These are phyloP conservation scores for Dinocampus coccinellae DNA, from an alignment of 2,888 invertebrate genomes.

Conservation along the genomic window DNA sequence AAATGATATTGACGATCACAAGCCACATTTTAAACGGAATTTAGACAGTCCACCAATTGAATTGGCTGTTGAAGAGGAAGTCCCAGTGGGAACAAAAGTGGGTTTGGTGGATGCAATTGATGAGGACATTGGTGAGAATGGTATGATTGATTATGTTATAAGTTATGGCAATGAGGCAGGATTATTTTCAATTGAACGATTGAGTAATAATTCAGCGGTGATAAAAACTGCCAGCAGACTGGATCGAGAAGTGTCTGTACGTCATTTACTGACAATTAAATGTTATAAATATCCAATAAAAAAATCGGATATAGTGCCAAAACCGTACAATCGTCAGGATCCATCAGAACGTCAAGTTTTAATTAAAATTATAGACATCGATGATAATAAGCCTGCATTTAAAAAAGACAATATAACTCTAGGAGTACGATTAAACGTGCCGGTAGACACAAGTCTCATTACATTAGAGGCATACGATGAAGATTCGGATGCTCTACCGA, in stretches of 20 bases:
- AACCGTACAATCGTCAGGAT: conserved; percentile 78
- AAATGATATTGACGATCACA: conserved; percentile 84
- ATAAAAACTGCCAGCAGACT: conserved; percentile 75
- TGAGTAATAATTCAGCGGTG: conserved; percentile 76
- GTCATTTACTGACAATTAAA: conserved; percentile 77
- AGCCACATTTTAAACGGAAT: conserved; percentile 78
- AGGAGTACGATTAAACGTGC: conserved; percentile 82
- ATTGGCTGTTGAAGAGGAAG: conserved; percentile 77
- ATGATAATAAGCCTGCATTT: conserved; percentile 82
- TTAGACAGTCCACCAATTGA: conserved; percentile 76
- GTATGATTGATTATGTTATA: conserved; percentile 81
- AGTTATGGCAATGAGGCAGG: conserved; percentile 81
- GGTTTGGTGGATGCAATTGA: conserved; percentile 80
- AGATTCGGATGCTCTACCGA: conserved; percentile 77
- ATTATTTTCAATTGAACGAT: conserved; percentile 75
- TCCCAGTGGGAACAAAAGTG: conserved; percentile 76
- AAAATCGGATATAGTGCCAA: conserved; percentile 65
- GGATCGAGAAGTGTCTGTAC: conserved; percentile 76
- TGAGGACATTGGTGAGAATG: conserved; percentile 82
- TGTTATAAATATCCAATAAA: conserved; percentile 74
- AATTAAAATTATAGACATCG: conserved; percentile 78
- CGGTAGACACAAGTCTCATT: conserved; percentile 79
- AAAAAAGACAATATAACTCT: conserved; percentile 76
- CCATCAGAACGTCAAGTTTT: conserved; percentile 78
- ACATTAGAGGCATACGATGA: conserved; percentile 78